Percentiles rank a stretch among this genome's conserved stretches.
Evolutionary conservation across 1,140 invertebrate genomes (phyloP).

Genomic region (Hypothenemus hampei): DNA sequence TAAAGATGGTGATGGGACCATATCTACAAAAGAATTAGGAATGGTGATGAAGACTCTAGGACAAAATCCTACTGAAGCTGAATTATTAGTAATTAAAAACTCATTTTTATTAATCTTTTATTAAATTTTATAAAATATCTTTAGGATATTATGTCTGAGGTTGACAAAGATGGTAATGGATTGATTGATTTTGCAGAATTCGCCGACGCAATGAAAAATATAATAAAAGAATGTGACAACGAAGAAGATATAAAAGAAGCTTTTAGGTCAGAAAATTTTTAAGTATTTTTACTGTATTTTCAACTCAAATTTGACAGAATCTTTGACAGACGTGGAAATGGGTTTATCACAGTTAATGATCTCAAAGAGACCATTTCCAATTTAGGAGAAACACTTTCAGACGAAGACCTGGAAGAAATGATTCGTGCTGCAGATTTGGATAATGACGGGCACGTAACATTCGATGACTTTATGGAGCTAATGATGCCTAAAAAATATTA

Average conservation of each 20-base stretch:
- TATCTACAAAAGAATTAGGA: conserved; percentile 38
- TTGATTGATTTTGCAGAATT: conserved; percentile 45
- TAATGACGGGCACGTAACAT: conserved; percentile 82
- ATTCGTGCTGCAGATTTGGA: conserved; percentile 87
- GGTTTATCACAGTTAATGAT: conserved; percentile 82
- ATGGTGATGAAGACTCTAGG: conserved; percentile 44
- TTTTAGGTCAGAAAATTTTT: conserved; percentile 23
- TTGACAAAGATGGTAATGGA: conserved; percentile 42
- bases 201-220: conserved; percentile 29
- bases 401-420: conserved; percentile 90
- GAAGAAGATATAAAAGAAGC: conserved; percentile 31
- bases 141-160: conserved; percentile 43
- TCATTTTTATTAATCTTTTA: neutral
- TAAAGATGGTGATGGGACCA: conserved; percentile 53
- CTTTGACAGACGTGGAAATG: conserved; percentile 91
- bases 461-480: conserved; percentile 52
- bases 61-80: conserved; percentile 44
- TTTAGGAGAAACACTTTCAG: conserved; percentile 83
- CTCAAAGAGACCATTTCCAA: conserved; percentile 91
- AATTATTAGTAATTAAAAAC: conserved; percentile 18
- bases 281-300: neutral
- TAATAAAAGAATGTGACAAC: conserved; percentile 13
- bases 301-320: conserved; percentile 71
- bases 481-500: conserved; percentile 15
- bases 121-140: neutral